Evolutionary conservation across 1,140 invertebrate species (phyloP).

Genomic region (Tetragonula clypearis): DNA sequence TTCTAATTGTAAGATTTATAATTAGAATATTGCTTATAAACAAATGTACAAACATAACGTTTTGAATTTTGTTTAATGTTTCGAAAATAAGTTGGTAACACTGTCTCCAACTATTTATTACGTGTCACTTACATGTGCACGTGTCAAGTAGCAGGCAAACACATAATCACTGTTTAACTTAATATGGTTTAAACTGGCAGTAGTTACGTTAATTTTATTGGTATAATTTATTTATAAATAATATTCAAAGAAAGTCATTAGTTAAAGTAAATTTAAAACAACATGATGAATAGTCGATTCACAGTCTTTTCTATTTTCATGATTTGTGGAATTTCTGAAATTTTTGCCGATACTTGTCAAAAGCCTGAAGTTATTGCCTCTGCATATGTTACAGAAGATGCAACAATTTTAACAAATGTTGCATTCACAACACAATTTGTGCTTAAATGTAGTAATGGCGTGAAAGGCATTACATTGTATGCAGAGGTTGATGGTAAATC

Average conservation of each 20-base stretch:
- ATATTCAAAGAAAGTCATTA: not conserved
- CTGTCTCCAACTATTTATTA: slow-evolving; percentile 25
- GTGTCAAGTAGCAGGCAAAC: not conserved
- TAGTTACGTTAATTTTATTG: not conserved
- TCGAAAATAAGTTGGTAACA: slow-evolving; percentile 24
- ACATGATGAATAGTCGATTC: slow-evolving; percentile 10
- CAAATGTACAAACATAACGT: not conserved
- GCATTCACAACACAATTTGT: slow-evolving; percentile 90
- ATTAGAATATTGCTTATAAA: not conserved
- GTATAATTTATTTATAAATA: not conserved
- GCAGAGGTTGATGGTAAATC: slow-evolving; percentile 93
- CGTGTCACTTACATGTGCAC: slow-evolving; percentile 24
- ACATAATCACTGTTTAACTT: not conserved
- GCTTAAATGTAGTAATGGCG: slow-evolving; percentile 86
- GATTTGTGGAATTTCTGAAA: slow-evolving; percentile 29
- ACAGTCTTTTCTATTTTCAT: slow-evolving; percentile 15
- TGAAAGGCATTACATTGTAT: slow-evolving; percentile 88
- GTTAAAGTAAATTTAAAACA: not conserved
- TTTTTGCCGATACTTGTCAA: slow-evolving; percentile 80
- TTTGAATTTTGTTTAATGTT: not conserved
- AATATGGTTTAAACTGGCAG: not conserved
- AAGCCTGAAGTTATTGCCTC: slow-evolving; percentile 85
- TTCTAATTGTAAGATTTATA: not conserved
- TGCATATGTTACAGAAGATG: slow-evolving; percentile 94
- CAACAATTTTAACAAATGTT: slow-evolving; percentile 92